Evolutionary conservation across 2,888 invertebrate genomes (phyloP).

Genomic region (Mimumesa dahlbomi): DNA sequence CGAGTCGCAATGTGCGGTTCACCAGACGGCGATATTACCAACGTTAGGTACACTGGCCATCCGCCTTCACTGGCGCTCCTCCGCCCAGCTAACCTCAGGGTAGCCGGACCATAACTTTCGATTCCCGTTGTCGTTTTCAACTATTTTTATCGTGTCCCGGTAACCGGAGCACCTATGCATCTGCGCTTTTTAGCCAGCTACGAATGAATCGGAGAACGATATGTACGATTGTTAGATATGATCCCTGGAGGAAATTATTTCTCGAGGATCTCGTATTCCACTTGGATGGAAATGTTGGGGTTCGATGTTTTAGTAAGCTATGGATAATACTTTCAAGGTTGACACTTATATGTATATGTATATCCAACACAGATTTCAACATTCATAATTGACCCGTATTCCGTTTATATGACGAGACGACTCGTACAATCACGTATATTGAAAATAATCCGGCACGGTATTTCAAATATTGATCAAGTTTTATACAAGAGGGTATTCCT

Average conservation of each 20-base stretch:
- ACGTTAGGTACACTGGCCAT: conserved; percentile 36
- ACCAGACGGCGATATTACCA: conserved; percentile 57
- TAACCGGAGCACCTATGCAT: background rate
- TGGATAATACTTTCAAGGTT: background rate
- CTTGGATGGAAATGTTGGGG: background rate
- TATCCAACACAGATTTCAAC: too few relatives aligned
- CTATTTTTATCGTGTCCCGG: conserved; percentile 30
- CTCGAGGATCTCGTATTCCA: too few relatives aligned
- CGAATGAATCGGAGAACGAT: background rate
- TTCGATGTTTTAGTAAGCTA: too few relatives aligned
- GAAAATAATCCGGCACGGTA: too few relatives aligned
- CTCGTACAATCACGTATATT: too few relatives aligned
- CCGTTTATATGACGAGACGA: too few relatives aligned
- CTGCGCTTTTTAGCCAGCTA: background rate
- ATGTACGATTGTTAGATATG: background rate
- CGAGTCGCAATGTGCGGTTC: conserved; percentile 53
- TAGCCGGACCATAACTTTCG: conserved; percentile 38
- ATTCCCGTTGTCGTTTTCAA: conserved; percentile 28
- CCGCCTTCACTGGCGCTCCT: background rate
- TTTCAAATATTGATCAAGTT: too few relatives aligned
- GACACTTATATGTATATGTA: background rate
- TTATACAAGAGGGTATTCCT: too few relatives aligned
- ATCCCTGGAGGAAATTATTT: background rate
- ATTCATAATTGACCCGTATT: too few relatives aligned
- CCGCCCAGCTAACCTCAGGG: conserved; percentile 6